These are phyloP conservation scores for Schizothorax lantsangensis DNA, from an alignment of 2,797 vertebrate genomes.

Conservation along the genomic window DNA sequence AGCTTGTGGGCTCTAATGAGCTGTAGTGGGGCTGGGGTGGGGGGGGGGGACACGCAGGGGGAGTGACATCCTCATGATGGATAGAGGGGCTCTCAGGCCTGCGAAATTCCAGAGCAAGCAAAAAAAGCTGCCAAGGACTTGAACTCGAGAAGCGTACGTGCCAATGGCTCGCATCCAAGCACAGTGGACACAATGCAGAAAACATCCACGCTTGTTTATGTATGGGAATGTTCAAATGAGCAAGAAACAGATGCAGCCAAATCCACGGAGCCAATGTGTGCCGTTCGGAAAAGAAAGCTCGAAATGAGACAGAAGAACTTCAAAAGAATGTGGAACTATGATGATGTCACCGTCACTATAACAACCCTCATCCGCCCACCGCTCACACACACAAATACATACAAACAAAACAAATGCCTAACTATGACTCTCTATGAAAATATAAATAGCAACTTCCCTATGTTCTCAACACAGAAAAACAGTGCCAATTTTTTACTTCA, in stretches of 20 bases:
- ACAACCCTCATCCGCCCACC: slow-evolving; percentile 64
- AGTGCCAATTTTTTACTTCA: background rate
- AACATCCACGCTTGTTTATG: slow-evolving; percentile 49
- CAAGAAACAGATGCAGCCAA: slow-evolving; percentile 27
- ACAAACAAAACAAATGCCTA: slow-evolving; percentile 17
- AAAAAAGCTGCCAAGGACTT: slow-evolving; percentile 74
- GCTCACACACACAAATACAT: background rate
- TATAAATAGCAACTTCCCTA: slow-evolving; percentile 25
- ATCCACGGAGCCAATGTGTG: slow-evolving; percentile 9
- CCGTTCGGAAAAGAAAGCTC: slow-evolving; percentile 3
- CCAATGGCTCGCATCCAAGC: slow-evolving; percentile 71
- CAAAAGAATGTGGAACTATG: slow-evolving; percentile 42
- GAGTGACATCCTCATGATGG: slow-evolving; percentile 79
- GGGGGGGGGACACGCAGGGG: slow-evolving; percentile 44
- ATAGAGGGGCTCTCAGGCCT: slow-evolving; percentile 75
- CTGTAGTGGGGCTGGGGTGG: slow-evolving; percentile 72
- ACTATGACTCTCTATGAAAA: background rate
- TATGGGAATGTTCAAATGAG: slow-evolving; percentile 23
- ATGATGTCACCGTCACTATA: slow-evolving; percentile 72
- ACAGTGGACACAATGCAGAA: slow-evolving; percentile 61
- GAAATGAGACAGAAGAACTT: slow-evolving; percentile 33
- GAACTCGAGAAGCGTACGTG: slow-evolving; percentile 70
- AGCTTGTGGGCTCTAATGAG: slow-evolving; percentile 81
- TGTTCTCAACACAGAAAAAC: background rate
- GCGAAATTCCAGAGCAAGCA: slow-evolving; percentile 80